A percentile compares a stretch with the other conserved stretches of the same genome.
These are phyloP conservation scores for Drosophila meridionalis DNA, from an alignment of 2,888 invertebrate genomes.

Conservation along the genomic window DNA sequence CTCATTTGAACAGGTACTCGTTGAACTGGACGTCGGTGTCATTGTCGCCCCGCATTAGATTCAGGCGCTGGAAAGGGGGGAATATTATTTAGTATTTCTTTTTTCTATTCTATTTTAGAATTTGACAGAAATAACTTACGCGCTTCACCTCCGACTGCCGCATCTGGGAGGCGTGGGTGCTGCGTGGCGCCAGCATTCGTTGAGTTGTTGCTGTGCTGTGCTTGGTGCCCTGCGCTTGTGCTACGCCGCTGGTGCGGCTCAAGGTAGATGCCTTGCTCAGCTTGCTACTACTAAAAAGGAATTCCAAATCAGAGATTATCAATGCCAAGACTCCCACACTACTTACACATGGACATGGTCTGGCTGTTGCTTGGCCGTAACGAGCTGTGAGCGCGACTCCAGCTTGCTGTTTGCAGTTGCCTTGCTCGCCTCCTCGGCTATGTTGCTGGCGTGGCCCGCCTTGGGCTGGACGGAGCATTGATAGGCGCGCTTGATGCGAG, in stretches of 20 bases:
- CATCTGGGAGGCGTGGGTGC: slow-evolving; percentile 66
- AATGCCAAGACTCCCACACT: background rate
- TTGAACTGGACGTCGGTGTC: slow-evolving; percentile 60
- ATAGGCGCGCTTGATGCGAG: background rate
- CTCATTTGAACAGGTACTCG: slow-evolving; percentile 68
- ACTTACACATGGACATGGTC: slow-evolving; percentile 29
- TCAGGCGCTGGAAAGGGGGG: slow-evolving; percentile 48
- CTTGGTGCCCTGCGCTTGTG: slow-evolving; percentile 20
- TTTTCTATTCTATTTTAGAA: background rate
- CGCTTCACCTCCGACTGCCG: slow-evolving; percentile 79
- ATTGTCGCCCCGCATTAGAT: slow-evolving; percentile 55
- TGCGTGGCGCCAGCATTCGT: slow-evolving; percentile 51
- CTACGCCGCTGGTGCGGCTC: background rate
- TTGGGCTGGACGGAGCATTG: slow-evolving; percentile 10
- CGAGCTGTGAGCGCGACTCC: slow-evolving; percentile 7
- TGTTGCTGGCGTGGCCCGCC: background rate
- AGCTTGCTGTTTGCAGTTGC: slow-evolving; percentile 1
- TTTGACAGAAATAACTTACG: slow-evolving; percentile 51
- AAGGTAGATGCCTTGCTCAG: slow-evolving; percentile 15
- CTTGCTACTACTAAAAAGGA: slow-evolving; percentile 11
- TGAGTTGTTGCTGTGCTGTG: slow-evolving; percentile 7
- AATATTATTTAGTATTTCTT: background rate
- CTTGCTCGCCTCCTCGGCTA: slow-evolving; percentile 19
- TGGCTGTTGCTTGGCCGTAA: slow-evolving; percentile 4
- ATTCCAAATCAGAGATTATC: background rate